Evolutionary conservation across 2,113 vertebrate genomes (phyloP).

Genomic region (Motacilla tschutschensis): DNA sequence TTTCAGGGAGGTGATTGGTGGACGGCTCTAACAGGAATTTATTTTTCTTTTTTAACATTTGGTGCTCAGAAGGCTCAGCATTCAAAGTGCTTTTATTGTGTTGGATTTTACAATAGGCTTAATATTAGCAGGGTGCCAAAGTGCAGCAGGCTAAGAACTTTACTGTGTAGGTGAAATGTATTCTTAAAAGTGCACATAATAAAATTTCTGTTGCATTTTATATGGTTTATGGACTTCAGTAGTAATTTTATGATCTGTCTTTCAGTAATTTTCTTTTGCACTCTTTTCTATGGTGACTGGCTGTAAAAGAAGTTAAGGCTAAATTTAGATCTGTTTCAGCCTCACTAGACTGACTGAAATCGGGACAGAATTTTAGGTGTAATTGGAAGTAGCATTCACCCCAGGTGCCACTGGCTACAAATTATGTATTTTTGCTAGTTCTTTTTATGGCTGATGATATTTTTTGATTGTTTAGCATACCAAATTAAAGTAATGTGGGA

Average conservation of each 20-base stretch:
- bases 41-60: slow-evolving; percentile 75
- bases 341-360: not conserved
- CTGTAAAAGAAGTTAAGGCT: not conserved
- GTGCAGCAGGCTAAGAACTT: slow-evolving; percentile 72
- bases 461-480: slow-evolving; percentile 31
- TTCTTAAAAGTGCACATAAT: slow-evolving; percentile 59
- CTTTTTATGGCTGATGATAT: slow-evolving; percentile 22
- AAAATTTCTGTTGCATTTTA: slow-evolving; percentile 44
- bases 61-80: slow-evolving; percentile 71
- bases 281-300: slow-evolving; percentile 23
- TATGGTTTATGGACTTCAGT: slow-evolving; percentile 51
- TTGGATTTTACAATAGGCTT: slow-evolving; percentile 75
- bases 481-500: slow-evolving; percentile 48
- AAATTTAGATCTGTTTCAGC: slow-evolving; percentile 18
- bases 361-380: not conserved
- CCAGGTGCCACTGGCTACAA: not conserved
- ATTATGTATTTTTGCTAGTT: slow-evolving; percentile 34
- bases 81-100: slow-evolving; percentile 76
- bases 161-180: slow-evolving; percentile 66
- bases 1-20: slow-evolving; percentile 69
- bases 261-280: slow-evolving; percentile 33
- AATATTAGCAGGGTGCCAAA: slow-evolving; percentile 75
- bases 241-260: slow-evolving; percentile 54
- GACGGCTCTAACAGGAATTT: slow-evolving; percentile 72
- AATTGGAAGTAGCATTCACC: not conserved